Evolutionary conservation across 2,888 invertebrate genomes (phyloP), one percentile per base, ranked within the genome.

Genomic region (Drosophila melanosoma): DNA sequence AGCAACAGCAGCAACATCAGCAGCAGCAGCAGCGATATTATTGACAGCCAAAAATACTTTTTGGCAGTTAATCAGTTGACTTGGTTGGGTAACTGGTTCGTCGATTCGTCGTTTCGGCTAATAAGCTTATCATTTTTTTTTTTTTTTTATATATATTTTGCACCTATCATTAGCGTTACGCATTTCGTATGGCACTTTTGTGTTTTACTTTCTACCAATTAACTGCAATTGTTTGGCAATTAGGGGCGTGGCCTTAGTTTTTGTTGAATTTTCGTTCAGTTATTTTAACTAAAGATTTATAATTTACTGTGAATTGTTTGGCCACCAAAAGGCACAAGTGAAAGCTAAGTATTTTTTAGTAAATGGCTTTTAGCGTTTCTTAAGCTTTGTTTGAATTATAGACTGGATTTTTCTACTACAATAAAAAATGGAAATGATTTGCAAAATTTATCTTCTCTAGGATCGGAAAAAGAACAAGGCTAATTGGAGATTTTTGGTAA

Each of bases 201-300:
- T 80, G 69, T 83, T 77, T 83, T 77, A 82, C 88, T 86, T 87
- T 87, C 88, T 88, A 88, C 78, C 88, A 88, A 88, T 87, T 88
- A 83, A 75, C 67, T 45, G 76, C 75, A 57, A 82, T 87, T 87
- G 86, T 87, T 64, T 60, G 83, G 42, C 81, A 78, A 73, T 81
- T 82, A 78, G 81, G 63, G 78, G 69, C 66, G 71, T 67, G 69
- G 52, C 49, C 59, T 53, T 56, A 70, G 59, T 56, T 59, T 23
- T 36, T 35, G 12, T 4, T 15, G 26, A 32, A 32, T 51, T 62
- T 59, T 65, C 54, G 40, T 36, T 23, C n/a, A 71, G 89, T 85
- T 89, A 84, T 70, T 84, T 89, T 82, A 89, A 74, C 83, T 86
- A 88, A 88, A 86, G 82, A 69, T 81, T 80, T 81, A 51, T 80